Percentiles rank a stretch among this genome's conserved stretches.
Evolutionary conservation across 2,113 vertebrate species (phyloP).

Genomic region (Sceloporus undulatus): DNA sequence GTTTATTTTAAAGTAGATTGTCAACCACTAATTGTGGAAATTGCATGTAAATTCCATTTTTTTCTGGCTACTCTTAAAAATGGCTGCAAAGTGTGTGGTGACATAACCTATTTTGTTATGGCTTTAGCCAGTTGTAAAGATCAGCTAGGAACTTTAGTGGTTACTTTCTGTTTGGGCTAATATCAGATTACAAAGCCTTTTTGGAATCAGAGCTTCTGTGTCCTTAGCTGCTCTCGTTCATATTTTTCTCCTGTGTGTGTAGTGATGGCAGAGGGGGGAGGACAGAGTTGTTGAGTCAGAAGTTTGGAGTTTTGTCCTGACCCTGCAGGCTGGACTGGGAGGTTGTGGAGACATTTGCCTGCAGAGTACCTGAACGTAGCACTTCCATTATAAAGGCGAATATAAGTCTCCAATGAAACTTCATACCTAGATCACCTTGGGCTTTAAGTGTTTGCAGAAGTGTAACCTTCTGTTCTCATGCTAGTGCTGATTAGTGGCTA

Average conservation of each 20-base stretch:
- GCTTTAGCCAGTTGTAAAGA: not conserved
- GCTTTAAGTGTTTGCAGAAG: not conserved
- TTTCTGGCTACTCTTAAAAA: not conserved
- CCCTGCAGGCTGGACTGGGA: not conserved
- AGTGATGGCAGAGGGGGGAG: no score
- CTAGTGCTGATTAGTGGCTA: not conserved
- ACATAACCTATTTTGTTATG: slow-evolving; percentile 7
- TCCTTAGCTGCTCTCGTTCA: slow-evolving; percentile 8
- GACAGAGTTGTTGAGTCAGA: not conserved
- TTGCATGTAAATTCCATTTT: not conserved
- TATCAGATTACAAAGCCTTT: not conserved
- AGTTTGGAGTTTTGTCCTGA: not conserved
- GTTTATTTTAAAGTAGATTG: not conserved
- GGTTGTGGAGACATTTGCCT: not conserved
- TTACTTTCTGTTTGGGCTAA: not conserved
- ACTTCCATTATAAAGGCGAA: not conserved
- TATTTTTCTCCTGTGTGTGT: not conserved
- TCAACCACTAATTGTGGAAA: not conserved
- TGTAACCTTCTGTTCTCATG: not conserved
- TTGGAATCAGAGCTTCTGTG: slow-evolving; percentile 19
- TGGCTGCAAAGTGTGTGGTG: not conserved
- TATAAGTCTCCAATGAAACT: not conserved
- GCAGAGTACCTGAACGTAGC: not conserved
- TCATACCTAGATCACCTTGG: no score
- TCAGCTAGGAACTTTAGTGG: not conserved